Conservation (phyloP, 2,797 vertebrate genomes). For the Enteromius treurensis region DNA sequence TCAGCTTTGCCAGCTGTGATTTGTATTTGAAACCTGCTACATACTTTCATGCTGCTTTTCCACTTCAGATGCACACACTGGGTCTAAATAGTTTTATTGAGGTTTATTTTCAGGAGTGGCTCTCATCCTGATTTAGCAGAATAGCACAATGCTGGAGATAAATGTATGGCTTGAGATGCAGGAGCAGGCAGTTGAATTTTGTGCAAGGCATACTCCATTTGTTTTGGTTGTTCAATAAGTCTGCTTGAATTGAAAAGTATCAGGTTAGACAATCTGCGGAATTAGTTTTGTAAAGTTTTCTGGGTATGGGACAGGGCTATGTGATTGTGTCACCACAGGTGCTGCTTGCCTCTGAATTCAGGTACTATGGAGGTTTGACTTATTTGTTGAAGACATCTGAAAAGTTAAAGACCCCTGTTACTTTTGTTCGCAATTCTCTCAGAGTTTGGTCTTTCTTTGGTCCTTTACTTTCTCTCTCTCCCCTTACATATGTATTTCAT, state of each 20-base stretch:
- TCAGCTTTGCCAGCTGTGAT: background rate
- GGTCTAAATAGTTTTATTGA: conserved; percentile 9
- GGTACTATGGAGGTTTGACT: background rate
- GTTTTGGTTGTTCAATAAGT: conserved; percentile 22
- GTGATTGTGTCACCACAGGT: background rate
- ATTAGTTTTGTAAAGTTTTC: conserved; percentile 1
- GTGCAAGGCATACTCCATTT: background rate
- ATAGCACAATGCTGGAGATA: conserved; percentile 7
- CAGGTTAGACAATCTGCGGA: conserved; percentile 12
- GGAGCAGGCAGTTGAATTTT: background rate
- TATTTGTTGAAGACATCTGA: background rate
- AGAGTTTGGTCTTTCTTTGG: background rate
- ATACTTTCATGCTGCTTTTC: background rate
- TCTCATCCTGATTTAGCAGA: conserved; percentile 27
- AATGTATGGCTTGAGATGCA: conserved; percentile 4
- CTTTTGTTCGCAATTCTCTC: background rate
- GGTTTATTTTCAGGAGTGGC: background rate
- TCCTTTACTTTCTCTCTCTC: background rate
- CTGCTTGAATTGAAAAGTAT: conserved; percentile 23
- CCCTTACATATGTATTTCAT: background rate
- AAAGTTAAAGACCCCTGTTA: background rate
- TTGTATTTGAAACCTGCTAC: background rate
- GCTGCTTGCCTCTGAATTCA: background rate
- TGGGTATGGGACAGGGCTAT: background rate
- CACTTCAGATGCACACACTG: background rate